These are phyloP conservation scores for Megalops cyprinoides DNA, from an alignment of 2,797 vertebrate genomes.

Conservation along the genomic window DNA sequence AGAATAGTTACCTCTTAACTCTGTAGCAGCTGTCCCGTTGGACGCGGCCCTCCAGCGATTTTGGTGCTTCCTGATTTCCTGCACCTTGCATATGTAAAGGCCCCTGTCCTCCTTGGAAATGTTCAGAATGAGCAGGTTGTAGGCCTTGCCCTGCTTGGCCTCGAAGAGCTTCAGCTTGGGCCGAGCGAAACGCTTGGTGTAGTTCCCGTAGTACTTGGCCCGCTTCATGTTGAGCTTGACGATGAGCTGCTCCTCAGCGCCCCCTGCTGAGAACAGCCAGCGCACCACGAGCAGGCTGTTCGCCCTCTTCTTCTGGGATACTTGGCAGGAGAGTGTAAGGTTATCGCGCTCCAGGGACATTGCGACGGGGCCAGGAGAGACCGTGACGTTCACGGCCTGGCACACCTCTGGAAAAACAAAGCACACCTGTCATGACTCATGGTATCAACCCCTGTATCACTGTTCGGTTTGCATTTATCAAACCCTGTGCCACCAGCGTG, in stretches of 20 bases:
- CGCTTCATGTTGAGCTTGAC: slow-evolving; percentile 90
- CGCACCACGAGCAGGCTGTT: slow-evolving; percentile 85
- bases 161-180: slow-evolving; percentile 83
- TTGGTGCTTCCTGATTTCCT: slow-evolving; percentile 87
- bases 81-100: slow-evolving; percentile 88
- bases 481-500: no score
- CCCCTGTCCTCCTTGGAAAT: slow-evolving; percentile 82
- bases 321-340: slow-evolving; percentile 83
- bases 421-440: background rate
- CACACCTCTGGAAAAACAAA: slow-evolving; percentile 73
- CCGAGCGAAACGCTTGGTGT: slow-evolving; percentile 80
- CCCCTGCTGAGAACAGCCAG: slow-evolving; percentile 81
- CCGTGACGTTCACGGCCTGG: slow-evolving; percentile 85
- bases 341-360: slow-evolving; percentile 84
- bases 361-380: slow-evolving; percentile 84
- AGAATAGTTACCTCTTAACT: slow-evolving; percentile 82
- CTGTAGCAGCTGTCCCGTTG: slow-evolving; percentile 85
- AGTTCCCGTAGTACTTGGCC: slow-evolving; percentile 91
- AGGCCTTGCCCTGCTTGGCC: slow-evolving; percentile 79
- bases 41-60: slow-evolving; percentile 89
- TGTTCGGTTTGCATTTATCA: background rate
- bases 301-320: slow-evolving; percentile 82
- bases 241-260: slow-evolving; percentile 80
- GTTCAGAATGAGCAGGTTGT: slow-evolving; percentile 81
- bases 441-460: background rate